A percentile compares a stretch with the other conserved stretches of the same genome.
Evolutionary conservation across 92 coral and sea anemone species (phyloP).

Genomic region (Epizoanthus fatuus): DNA sequence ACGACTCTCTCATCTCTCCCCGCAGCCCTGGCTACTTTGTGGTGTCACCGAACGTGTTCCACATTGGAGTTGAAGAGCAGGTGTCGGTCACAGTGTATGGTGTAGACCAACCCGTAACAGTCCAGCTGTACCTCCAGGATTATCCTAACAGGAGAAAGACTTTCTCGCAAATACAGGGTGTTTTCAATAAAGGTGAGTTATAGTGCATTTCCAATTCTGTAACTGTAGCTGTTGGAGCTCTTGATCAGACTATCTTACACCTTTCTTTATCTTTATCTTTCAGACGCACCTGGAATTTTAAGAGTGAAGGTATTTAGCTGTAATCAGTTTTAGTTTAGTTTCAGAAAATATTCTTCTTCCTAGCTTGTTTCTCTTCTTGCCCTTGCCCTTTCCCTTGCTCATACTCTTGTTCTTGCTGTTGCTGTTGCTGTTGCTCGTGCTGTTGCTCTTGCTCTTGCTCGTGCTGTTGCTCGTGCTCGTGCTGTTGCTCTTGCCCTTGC

Average conservation of each 20-base stretch:
- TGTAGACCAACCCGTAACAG: conserved; percentile 65
- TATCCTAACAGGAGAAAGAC: conserved; percentile 90
- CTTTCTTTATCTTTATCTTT: not conserved
- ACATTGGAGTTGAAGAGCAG: conserved; percentile 85
- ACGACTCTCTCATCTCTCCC: not conserved
- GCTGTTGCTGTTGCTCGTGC: no score
- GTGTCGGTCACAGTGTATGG: conserved; percentile 83
- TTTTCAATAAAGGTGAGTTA: conserved; percentile 64
- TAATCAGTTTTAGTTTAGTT: no score
- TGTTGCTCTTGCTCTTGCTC: no score
- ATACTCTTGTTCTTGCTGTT: no score
- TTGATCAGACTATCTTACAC: not conserved
- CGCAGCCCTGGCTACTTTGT: conserved; percentile 73
- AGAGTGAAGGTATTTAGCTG: conserved; percentile 66
- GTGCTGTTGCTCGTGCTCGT: no score
- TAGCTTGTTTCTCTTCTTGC: no score
- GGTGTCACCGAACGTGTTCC: conserved; percentile 91
- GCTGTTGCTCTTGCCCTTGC: no score
- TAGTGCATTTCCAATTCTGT: not conserved
- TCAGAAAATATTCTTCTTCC: no score
- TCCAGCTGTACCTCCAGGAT: conserved; percentile 87
- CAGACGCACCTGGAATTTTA: conserved; percentile 57
- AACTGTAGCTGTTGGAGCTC: not conserved
- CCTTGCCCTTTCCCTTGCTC: no score
- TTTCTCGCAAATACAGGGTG: conserved; percentile 86